Evolutionary conservation across 2,888 invertebrate genomes (phyloP).

Genomic region (Bruchidius siliquastri): DNA sequence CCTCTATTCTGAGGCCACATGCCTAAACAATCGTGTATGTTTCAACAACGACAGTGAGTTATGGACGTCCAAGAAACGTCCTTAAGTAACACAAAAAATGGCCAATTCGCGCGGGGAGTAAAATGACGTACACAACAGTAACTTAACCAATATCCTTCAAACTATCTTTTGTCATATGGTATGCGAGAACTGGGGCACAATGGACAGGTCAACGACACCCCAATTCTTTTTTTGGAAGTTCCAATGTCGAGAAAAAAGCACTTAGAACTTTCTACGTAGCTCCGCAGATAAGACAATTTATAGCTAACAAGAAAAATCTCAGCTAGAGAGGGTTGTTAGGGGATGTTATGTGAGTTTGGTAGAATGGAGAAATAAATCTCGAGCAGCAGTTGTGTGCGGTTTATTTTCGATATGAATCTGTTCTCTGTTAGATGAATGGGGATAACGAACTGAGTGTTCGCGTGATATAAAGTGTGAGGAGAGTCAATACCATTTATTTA

Average conservation of each 20-base stretch:
- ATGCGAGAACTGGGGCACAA: not conserved
- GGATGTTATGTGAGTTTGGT: not conserved
- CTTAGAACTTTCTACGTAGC: not conserved
- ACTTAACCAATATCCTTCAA: too few relatives aligned
- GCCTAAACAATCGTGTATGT: too few relatives aligned
- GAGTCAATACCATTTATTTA: not conserved
- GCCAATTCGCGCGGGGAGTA: too few relatives aligned
- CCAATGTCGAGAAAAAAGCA: not conserved
- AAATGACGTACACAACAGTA: too few relatives aligned
- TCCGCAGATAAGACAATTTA: not conserved
- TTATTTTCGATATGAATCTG: not conserved
- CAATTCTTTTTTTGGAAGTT: not conserved
- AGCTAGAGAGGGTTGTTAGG: not conserved
- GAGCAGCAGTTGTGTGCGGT: not conserved
- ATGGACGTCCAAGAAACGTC: too few relatives aligned
- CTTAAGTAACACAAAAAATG: too few relatives aligned
- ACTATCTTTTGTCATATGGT: too few relatives aligned
- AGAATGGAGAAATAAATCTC: not conserved
- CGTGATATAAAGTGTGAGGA: not conserved
- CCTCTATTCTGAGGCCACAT: too few relatives aligned
- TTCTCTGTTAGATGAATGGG: not conserved
- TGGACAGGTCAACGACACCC: not conserved
- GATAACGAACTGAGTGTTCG: not conserved
- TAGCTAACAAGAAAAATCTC: not conserved
- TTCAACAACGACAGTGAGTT: too few relatives aligned